A percentile compares a stretch with the other conserved stretches of the same genome.
phyloP scores from a whole-genome alignment of 2,888 invertebrate genomes.

The Ormyrus nitidulus region DNA sequence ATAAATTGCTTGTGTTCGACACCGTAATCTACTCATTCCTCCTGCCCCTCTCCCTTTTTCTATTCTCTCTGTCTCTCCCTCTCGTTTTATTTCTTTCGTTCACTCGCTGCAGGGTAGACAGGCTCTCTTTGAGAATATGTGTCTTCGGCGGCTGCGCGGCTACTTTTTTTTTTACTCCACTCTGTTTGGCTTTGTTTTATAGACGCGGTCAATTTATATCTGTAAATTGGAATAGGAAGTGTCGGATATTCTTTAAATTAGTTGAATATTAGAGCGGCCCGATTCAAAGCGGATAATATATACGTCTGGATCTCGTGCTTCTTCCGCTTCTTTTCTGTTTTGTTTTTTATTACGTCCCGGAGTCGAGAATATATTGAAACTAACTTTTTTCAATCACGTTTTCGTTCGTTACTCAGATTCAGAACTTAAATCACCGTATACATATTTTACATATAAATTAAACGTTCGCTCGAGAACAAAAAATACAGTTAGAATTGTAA shows the following conservation, averaged over 20 bases:
- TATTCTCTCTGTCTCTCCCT: constrained; percentile 50
- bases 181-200: constrained; percentile 50
- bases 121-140: constrained; percentile 44
- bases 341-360: background rate
- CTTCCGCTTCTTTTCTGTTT: background rate
- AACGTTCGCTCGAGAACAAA: too few species aligned
- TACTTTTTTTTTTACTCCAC: constrained; percentile 3
- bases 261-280: constrained; percentile 5
- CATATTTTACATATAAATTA: too few species aligned
- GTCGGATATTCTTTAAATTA: constrained; percentile 45
- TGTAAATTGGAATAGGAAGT: constrained; percentile 54
- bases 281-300: constrained; percentile 19
- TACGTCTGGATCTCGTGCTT: background rate
- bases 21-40: constrained; percentile 59
- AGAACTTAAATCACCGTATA: too few species aligned
- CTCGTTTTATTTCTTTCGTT: constrained; percentile 47
- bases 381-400: too few species aligned
- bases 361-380: too few species aligned
- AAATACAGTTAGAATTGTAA: too few species aligned
- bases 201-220: constrained; percentile 48
- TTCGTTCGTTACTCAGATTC: too few species aligned
- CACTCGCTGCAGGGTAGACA: constrained; percentile 51
- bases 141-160: constrained; percentile 10
- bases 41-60: constrained; percentile 31
- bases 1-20: constrained; percentile 59